Percentiles rank a stretch among this genome's conserved stretches.
Evolutionary conservation across 2,113 vertebrate genomes (phyloP).

Genomic region (Cryptomyrus ogoouensis): DNA sequence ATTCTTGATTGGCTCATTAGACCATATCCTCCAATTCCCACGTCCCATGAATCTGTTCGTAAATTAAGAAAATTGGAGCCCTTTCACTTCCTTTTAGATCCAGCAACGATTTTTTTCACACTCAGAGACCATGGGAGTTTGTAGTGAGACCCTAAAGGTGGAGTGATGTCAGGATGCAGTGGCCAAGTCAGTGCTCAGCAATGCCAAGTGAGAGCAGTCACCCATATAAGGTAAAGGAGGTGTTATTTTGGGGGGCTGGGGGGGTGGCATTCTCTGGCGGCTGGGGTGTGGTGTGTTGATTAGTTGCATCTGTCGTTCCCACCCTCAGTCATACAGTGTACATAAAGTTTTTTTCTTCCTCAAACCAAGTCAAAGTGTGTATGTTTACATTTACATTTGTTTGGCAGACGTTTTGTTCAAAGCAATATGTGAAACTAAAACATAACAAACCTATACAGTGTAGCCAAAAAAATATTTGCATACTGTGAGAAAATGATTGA

Average conservation of each 20-base stretch:
- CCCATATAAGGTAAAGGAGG: background rate
- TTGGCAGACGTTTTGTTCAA: background rate
- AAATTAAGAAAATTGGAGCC: background rate
- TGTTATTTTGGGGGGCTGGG: background rate
- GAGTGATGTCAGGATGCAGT: background rate
- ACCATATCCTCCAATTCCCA: background rate
- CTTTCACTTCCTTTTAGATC: background rate
- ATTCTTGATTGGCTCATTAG: background rate
- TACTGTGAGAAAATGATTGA: no score
- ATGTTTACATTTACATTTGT: background rate
- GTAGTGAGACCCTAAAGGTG: background rate
- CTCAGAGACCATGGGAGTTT: background rate
- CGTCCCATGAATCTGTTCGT: background rate
- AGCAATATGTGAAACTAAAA: no score
- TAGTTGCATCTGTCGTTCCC: background rate
- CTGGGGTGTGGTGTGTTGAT: background rate
- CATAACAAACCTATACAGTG: no score
- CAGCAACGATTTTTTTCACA: background rate
- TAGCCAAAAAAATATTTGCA: no score
- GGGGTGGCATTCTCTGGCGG: background rate
- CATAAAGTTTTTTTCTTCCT: background rate
- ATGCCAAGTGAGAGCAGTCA: background rate
- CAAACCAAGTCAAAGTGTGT: background rate
- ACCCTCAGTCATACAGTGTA: background rate
- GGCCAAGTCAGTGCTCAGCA: background rate